Percentiles rank a stretch among this genome's conserved stretches.
Conservation (phyloP, 2,888 invertebrate species). For the Drosophila kambysellisi region DNA sequence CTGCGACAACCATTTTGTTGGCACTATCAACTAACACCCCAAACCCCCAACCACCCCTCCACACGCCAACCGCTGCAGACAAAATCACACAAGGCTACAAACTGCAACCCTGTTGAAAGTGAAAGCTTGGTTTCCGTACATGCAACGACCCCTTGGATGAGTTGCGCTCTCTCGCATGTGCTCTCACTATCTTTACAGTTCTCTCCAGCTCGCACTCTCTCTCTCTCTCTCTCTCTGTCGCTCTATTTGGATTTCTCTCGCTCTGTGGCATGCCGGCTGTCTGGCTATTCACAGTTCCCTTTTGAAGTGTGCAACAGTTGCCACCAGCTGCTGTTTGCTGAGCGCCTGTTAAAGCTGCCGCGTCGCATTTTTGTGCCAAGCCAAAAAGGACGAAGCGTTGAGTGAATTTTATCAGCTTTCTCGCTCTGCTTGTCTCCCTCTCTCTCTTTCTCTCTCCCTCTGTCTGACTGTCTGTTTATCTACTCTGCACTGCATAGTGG, state of each 20-base stretch:
- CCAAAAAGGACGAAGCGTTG: conserved; percentile 80
- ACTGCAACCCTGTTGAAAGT: conserved; percentile 64
- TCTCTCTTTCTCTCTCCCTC: conserved; percentile 1
- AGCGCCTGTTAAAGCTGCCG: conserved; percentile 71
- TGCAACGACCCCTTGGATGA: conserved; percentile 73
- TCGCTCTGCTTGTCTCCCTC: conserved; percentile 13
- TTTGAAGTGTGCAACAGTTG: conserved; percentile 72
- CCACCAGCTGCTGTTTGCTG: conserved; percentile 53
- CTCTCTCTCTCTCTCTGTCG: conserved; percentile 1
- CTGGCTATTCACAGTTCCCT: conserved; percentile 70
- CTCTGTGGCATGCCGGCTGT: conserved; percentile 31
- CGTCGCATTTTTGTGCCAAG: conserved; percentile 77
- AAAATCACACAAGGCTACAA: conserved; percentile 1
- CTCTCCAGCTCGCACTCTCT: conserved; percentile 4
- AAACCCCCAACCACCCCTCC: not conserved
- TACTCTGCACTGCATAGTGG: conserved; percentile 27
- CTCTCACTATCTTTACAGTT: conserved; percentile 11
- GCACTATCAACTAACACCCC: conserved; percentile 32
- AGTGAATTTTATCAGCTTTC: conserved; percentile 57
- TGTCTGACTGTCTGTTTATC: not conserved
- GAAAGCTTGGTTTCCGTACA: conserved; percentile 66
- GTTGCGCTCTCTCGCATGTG: conserved; percentile 26
- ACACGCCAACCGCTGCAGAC: not conserved
- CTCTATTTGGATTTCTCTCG: conserved; percentile 4
- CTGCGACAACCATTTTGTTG: conserved; percentile 55